Conservation (phyloP, 2,888 invertebrate species). For the Luperina nickerlii region DNA sequence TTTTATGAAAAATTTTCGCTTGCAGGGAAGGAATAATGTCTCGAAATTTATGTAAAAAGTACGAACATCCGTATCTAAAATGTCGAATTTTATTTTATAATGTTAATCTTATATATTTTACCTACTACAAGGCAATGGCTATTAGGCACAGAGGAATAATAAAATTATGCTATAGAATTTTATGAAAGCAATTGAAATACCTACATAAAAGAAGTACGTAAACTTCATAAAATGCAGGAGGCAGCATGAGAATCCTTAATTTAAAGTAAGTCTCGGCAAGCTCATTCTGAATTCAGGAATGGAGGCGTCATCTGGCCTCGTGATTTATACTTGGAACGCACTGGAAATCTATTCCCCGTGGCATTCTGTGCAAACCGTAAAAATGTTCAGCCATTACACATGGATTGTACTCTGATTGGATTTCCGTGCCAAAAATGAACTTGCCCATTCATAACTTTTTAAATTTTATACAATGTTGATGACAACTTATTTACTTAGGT, state of each 20-base stretch:
- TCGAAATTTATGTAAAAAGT: slow-evolving; percentile 26
- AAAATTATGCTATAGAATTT: background rate
- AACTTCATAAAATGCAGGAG: slow-evolving; percentile 57
- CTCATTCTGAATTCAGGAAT: slow-evolving; percentile 84
- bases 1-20: slow-evolving; percentile 67
- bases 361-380: slow-evolving; percentile 61
- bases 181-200: slow-evolving; percentile 11
- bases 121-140: no score
- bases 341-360: slow-evolving; percentile 73
- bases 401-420: slow-evolving; percentile 61
- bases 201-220: slow-evolving; percentile 41
- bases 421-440: slow-evolving; percentile 44
- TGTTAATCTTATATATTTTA: background rate
- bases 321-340: slow-evolving; percentile 83
- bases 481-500: background rate
- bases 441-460: slow-evolving; percentile 38
- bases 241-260: slow-evolving; percentile 66
- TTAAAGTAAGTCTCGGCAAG: slow-evolving; percentile 71
- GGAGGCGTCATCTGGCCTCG: slow-evolving; percentile 80
- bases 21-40: slow-evolving; percentile 19
- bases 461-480: slow-evolving; percentile 13
- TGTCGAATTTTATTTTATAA: background rate
- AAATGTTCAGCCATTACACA: slow-evolving; percentile 71
- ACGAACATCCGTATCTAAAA: slow-evolving; percentile 9
- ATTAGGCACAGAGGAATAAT: no score